Evolutionary conservation across 2,888 invertebrate genomes (phyloP).

Genomic region (Thumatha senex): DNA sequence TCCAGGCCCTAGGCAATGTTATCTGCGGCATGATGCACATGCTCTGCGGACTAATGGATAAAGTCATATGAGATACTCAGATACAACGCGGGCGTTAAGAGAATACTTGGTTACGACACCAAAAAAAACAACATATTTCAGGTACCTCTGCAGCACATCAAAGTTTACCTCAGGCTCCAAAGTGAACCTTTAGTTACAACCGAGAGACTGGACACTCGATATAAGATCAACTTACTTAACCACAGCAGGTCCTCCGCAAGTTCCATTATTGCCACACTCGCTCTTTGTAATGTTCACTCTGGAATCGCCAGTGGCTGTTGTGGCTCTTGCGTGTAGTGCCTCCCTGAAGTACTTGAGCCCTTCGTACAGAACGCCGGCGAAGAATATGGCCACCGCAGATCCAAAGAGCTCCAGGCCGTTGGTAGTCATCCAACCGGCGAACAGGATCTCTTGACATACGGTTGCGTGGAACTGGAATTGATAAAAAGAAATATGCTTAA

Average conservation of each 20-base stretch:
- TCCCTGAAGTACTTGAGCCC: slow-evolving; percentile 93
- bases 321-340: slow-evolving; percentile 62
- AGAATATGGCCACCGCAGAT: slow-evolving; percentile 94
- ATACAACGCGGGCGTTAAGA: too few relatives aligned
- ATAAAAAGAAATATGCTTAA: neutral
- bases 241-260: slow-evolving; percentile 63
- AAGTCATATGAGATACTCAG: too few relatives aligned
- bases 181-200: too few relatives aligned
- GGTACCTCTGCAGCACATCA: too few relatives aligned
- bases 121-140: too few relatives aligned
- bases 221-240: slow-evolving; percentile 59
- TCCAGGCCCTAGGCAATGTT: too few relatives aligned
- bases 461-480: slow-evolving; percentile 88
- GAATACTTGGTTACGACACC: too few relatives aligned
- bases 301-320: slow-evolving; percentile 60
- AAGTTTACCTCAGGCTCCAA: too few relatives aligned
- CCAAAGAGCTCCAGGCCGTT: slow-evolving; percentile 90
- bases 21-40: too few relatives aligned
- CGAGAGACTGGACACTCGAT: too few relatives aligned
- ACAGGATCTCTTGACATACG: slow-evolving; percentile 90
- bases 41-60: too few relatives aligned
- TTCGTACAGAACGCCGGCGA: slow-evolving; percentile 96
- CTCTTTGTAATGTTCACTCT: slow-evolving; percentile 77
- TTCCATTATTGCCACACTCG: slow-evolving; percentile 68
- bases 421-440: slow-evolving; percentile 90